Percentiles rank a stretch among this genome's conserved stretches.
Conservation (phyloP, 2,113 vertebrate genomes). For the Onychostoma macrolepis region DNA sequence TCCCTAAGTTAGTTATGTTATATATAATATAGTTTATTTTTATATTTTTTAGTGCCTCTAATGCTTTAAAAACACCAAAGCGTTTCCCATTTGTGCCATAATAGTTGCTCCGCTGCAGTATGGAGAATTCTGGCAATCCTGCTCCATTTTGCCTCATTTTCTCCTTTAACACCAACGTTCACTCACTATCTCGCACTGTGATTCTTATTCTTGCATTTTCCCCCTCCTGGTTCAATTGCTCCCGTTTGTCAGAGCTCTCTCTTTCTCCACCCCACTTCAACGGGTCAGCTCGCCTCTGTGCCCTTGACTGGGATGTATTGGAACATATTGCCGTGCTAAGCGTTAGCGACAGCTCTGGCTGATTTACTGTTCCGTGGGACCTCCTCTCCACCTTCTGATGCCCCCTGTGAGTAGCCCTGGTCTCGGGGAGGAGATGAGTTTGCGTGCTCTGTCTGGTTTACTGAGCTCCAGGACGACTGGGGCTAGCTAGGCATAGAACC, state of each 20-base stretch:
- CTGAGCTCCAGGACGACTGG: constrained; percentile 29
- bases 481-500: constrained; percentile 24
- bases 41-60: not conserved
- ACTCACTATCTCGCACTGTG: constrained; percentile 5
- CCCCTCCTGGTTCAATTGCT: not conserved
- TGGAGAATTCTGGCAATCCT: not conserved
- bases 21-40: not conserved
- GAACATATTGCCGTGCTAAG: constrained; percentile 56
- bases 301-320: constrained; percentile 52
- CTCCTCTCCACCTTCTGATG: constrained; percentile 35
- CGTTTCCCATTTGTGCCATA: not conserved
- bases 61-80: not conserved
- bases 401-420: constrained; percentile 41
- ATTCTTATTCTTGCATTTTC: constrained; percentile 22
- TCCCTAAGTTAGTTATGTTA: not conserved
- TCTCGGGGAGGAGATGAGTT: constrained; percentile 42
- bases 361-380: constrained; percentile 39
- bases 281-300: constrained; percentile 52
- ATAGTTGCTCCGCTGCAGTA: not conserved
- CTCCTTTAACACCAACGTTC: not conserved
- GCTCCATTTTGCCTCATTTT: not conserved
- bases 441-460: constrained; percentile 44
- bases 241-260: not conserved
- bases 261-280: constrained; percentile 46
- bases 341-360: constrained; percentile 45